Base-by-base conservation (phyloP, 2,888 invertebrate genomes). In the Sesia bembeciformis region DNA sequence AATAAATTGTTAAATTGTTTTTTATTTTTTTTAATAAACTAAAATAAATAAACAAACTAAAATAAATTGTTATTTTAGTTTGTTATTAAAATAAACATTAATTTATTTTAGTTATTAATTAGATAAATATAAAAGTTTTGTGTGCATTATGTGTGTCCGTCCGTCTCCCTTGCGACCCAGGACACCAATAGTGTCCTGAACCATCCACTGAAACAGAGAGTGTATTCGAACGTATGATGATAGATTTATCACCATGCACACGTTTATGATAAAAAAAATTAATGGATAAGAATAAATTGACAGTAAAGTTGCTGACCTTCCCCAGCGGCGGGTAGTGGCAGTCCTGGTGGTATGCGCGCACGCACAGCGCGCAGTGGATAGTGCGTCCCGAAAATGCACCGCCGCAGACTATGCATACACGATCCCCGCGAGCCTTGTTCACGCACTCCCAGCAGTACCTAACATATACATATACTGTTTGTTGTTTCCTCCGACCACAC, bases 401-500 rank as follows among this genome's bases (percentile, higher is more conserved):
- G 43, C 98, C 98, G 81, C 98, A 99, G 58, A 98, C 97, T 62
- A 98, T 95, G 88, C 98, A 98, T 74, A 97, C 96, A 56, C 96
- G 92, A 73, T 96, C 96, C 40, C 97, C 97, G 39, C 97, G 95
- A 4, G 96, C 97, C 85, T 97, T 96, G 84, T 96, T 96, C 85
- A 96, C 93, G 84, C 98, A 98, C 75, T 97, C 97, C 90, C 95
- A 97, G 84, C 98, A 98, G 83, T 97, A 98, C 96, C 96, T 96
- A 23, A 23, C 23, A 23, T 23, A 23, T 23, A 23, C 23, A 23
- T 23, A 23, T 23, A 23, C 2, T 23, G 23, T 23, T 23, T 23
- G 23, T 23, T 23, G 23, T 23, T 23, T 23, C 23, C 23, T 23
- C 23, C 2, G 23, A 23, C 23, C 23, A 23, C 23, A 23, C 23